Conservation (phyloP, 2,888 invertebrate species). For the Pachliopta kotzebuea region DNA sequence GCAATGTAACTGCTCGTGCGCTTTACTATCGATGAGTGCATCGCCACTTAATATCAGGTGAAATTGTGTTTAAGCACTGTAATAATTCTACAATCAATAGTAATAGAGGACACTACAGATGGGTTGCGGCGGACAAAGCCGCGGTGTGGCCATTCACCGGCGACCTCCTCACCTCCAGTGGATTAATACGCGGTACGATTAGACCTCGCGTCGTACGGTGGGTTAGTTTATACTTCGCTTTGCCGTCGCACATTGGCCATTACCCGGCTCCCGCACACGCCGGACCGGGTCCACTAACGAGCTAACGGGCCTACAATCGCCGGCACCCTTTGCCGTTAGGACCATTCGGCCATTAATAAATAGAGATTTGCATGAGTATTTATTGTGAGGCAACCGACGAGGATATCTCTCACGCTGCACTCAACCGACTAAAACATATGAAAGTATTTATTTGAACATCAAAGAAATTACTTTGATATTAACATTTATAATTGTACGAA, state of each 20-base stretch:
- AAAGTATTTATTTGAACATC: too few relatives aligned
- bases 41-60: too few relatives aligned
- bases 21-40: too few relatives aligned
- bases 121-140: too few relatives aligned
- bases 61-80: too few relatives aligned
- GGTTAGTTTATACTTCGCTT: constrained; percentile 29
- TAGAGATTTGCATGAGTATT: constrained; percentile 20
- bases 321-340: constrained; percentile 14
- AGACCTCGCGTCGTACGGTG: constrained; percentile 21
- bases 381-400: constrained; percentile 10
- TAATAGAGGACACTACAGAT: too few relatives aligned
- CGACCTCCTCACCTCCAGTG: constrained; percentile 25
- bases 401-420: neutral
- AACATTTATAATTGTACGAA: too few relatives aligned
- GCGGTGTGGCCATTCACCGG: neutral
- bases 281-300: constrained; percentile 9
- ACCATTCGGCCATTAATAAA: constrained; percentile 20
- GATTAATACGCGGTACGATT: constrained; percentile 27
- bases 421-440: too few relatives aligned
- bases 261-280: constrained; percentile 20
- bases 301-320: constrained; percentile 17
- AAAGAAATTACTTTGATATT: too few relatives aligned
- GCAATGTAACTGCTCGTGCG: too few relatives aligned
- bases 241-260: constrained; percentile 25
- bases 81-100: too few relatives aligned